Evolutionary conservation across 2,797 vertebrate species (phyloP), one percentile per base, ranked within the genome.

Genomic region (Malacoraja senta): DNA sequence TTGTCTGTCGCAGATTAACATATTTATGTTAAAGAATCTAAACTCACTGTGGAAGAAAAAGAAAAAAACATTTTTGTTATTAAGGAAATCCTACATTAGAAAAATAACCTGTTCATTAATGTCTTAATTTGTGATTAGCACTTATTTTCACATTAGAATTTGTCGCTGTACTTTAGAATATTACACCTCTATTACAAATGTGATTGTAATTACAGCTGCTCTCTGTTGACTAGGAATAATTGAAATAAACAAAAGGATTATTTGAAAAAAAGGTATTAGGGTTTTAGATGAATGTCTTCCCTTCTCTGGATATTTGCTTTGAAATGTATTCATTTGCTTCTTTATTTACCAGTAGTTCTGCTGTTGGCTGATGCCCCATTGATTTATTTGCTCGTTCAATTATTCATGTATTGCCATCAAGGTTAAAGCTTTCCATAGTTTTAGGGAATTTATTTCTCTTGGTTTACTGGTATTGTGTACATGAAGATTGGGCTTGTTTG

Each of bases 321-420:
- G 8, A 72, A 38, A 92, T 74, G 74, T 53, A 53, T 76, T 92
- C 12, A 92, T 76, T 53, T 92, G 38, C 32, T 92, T 92, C 71
- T 38, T 84, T 71, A 91, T 17, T 91, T 44, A 72, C 26, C 35
- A n/a, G 24, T 91, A 10, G 10, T 92, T 76, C 24, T 91, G 68
- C 84, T 88, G 17, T 74, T 72, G 72, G 24, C 71, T 92, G 90
- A 58, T 92, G 90, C 1, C 15, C 44, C 26, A 91, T 74, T 91
- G 68, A 74, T 29, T 92, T 53, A 53, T 58, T n/a, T 71, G 26
- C 15, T 92, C n/a, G n/a, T 92, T 53, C 0, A 21, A 53, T 92
- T 76, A 92, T 92, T 92, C 38, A 92, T 74, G 4, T n/a, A 24
- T 35, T 58, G 71, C 71, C 38, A 74, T 26, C 84, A 68, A 88